A percentile compares a stretch with the other conserved stretches of the same genome.
phyloP scores from a whole-genome alignment of 1,140 invertebrate genomes.

The Periplaneta americana region DNA sequence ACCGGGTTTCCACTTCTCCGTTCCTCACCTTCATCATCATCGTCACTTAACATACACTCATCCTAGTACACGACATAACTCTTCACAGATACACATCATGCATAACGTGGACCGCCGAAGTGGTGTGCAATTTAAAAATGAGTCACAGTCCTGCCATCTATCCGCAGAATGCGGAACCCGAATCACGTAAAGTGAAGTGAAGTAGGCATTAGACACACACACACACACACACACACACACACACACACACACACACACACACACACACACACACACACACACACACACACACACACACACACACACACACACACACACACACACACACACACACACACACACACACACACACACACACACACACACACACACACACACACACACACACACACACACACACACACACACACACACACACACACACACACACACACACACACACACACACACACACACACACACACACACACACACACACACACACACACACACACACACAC shows the following conservation, averaged over 20 bases:
- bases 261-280: neutral
- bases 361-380: constrained; percentile 6
- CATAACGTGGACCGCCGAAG: too few species aligned
- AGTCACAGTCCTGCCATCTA: too few species aligned
- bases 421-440: constrained; percentile 24
- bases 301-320: neutral
- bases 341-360: neutral
- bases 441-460: constrained; percentile 23
- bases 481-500: constrained; percentile 21
- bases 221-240: neutral
- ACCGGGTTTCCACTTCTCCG: too few species aligned
- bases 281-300: neutral
- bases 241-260: neutral
- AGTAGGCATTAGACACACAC: too few species aligned
- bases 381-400: constrained; percentile 25
- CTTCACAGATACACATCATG: too few species aligned
- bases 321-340: neutral
- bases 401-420: constrained; percentile 22
- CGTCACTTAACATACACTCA: too few species aligned
- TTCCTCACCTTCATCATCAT: too few species aligned
- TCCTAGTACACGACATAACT: too few species aligned
- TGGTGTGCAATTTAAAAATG: too few species aligned
- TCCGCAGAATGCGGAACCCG: too few species aligned
- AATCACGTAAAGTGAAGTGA: too few species aligned
- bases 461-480: constrained; percentile 24